These are phyloP conservation scores for Heliconius aoede DNA, from an alignment of 2,888 invertebrate species.

Conservation along the genomic window DNA sequence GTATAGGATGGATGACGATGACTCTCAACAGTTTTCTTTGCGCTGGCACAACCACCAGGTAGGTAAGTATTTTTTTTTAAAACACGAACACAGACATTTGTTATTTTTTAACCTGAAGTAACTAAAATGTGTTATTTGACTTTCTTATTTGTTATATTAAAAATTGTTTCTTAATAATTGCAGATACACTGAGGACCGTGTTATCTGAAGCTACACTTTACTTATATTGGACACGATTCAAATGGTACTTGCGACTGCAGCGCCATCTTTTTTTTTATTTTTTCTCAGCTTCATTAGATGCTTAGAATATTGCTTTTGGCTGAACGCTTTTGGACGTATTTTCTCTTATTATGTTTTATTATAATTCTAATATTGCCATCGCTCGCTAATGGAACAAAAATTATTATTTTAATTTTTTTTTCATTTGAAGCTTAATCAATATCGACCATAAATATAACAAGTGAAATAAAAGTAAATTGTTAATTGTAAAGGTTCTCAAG, in stretches of 20 bases:
- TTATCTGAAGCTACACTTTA: slow-evolving; percentile 52
- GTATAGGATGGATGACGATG: slow-evolving; percentile 82
- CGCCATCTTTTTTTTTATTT: slow-evolving; percentile 43
- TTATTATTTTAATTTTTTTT: too few species aligned
- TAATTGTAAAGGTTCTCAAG: too few species aligned
- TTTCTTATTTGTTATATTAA: slow-evolving; percentile 42
- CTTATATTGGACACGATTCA: slow-evolving; percentile 50
- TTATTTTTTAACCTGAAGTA: slow-evolving; percentile 39
- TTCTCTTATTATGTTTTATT: not conserved
- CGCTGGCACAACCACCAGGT: slow-evolving; percentile 94
- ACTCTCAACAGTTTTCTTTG: slow-evolving; percentile 91
- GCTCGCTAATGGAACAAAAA: not conserved
- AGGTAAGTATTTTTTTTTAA: slow-evolving; percentile 75
- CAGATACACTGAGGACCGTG: slow-evolving; percentile 54
- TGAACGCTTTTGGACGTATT: slow-evolving; percentile 26
- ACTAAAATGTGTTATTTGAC: slow-evolving; percentile 33
- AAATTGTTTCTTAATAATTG: slow-evolving; percentile 51
- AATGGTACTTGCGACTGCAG: slow-evolving; percentile 50
- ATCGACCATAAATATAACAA: too few species aligned
- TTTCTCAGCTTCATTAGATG: slow-evolving; percentile 38
- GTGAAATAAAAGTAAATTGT: too few species aligned
- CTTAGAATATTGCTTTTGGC: slow-evolving; percentile 32
- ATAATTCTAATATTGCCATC: not conserved
- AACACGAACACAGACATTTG: slow-evolving; percentile 60
- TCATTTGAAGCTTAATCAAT: too few species aligned